phyloP scores from a whole-genome alignment of 1,140 invertebrate species.

The Parasteatoda tepidariorum region DNA sequence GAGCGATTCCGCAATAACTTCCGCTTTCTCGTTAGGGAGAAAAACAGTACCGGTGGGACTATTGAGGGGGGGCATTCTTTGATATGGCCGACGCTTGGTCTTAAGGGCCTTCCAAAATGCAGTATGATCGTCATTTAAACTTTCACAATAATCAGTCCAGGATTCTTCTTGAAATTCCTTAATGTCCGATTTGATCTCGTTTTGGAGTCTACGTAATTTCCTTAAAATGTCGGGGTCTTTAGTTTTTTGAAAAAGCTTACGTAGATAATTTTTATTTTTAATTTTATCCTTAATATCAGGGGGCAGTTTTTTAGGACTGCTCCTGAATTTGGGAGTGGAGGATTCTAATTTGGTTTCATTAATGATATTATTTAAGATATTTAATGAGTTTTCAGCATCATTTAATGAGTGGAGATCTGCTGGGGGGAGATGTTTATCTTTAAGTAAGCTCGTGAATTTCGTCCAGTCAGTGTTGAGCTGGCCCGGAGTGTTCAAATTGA shows the following conservation, averaged over 20 bases:
- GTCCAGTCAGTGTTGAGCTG: not conserved
- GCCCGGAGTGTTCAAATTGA: not conserved
- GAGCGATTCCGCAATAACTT: not conserved
- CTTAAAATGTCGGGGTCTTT: not conserved
- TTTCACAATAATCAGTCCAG: not conserved
- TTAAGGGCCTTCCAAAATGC: not conserved
- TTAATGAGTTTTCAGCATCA: not conserved
- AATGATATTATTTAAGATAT: not conserved
- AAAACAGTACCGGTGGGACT: not conserved
- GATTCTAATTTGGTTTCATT: not conserved
- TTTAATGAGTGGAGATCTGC: not conserved
- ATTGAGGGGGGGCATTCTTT: not conserved
- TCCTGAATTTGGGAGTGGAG: not conserved
- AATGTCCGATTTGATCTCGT: not conserved
- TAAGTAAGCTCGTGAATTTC: not conserved
- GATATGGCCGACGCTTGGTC: not conserved
- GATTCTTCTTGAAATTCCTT: not conserved
- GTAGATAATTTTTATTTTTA: not conserved
- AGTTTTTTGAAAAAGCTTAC: not conserved
- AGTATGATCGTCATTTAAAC: not conserved
- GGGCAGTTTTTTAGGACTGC: not conserved
- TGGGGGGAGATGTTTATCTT: not conserved
- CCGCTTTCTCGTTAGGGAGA: not conserved
- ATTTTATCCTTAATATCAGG: not conserved
- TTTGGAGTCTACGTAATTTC: not conserved